Evolutionary conservation across 2,113 vertebrate genomes (phyloP).

Genomic region (Lycocorax pyrrhopterus): DNA sequence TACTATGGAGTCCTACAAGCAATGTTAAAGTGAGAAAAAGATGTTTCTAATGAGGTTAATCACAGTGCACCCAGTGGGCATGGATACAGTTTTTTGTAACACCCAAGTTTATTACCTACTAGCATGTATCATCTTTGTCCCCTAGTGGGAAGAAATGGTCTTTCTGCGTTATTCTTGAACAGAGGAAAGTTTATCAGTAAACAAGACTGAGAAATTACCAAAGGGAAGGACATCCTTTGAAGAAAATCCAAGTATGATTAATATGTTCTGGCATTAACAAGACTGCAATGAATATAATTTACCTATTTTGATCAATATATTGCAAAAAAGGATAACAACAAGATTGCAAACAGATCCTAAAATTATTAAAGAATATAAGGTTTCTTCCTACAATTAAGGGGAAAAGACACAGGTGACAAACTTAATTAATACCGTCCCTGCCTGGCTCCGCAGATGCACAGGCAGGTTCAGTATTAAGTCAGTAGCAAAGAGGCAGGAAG

Average conservation of each 20-base stretch:
- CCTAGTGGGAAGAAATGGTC: background rate
- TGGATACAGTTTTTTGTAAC: background rate
- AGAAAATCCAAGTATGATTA: background rate
- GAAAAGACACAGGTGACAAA: background rate
- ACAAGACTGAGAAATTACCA: background rate
- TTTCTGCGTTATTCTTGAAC: background rate
- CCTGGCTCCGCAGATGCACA: no score
- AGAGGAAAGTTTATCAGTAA: background rate
- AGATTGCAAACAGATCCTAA: background rate
- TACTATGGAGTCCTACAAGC: background rate
- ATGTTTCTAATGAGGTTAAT: background rate
- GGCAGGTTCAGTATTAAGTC: no score
- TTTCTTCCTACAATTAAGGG: background rate
- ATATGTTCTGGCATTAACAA: background rate
- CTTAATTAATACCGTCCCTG: no score
- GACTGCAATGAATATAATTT: background rate
- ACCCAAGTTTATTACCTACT: background rate
- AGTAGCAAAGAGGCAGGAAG: no score
- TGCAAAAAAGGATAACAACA: background rate
- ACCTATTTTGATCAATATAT: background rate
- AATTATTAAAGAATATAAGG: background rate
- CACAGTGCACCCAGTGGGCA: background rate
- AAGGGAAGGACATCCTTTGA: background rate
- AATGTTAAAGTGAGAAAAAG: background rate
- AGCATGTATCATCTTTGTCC: background rate